Evolutionary conservation across 2,113 vertebrate species (phyloP).

Genomic region (Emydocephalus ijimae): DNA sequence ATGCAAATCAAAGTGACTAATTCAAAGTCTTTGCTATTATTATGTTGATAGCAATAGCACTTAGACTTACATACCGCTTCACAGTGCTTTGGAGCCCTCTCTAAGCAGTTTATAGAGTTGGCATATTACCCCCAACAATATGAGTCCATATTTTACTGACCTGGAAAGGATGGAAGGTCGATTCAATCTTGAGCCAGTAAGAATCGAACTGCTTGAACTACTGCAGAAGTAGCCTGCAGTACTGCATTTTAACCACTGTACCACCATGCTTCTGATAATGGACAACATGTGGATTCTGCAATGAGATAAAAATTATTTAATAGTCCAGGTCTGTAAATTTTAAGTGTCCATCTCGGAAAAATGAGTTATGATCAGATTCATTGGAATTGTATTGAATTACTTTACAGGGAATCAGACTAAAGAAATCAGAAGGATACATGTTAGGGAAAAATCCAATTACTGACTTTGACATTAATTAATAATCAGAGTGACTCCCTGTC

Average conservation of each 20-base stretch:
- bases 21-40: neutral
- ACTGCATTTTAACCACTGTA: neutral
- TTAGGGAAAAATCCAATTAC: neutral
- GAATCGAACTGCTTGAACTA: neutral
- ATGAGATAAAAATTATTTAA: neutral
- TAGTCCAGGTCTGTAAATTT: neutral
- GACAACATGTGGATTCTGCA: neutral
- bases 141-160: neutral
- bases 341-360: neutral
- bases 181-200: neutral
- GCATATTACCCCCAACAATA: neutral
- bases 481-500: neutral
- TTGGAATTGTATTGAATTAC: neutral
- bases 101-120: neutral
- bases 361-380: neutral
- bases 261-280: neutral
- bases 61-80: too few species aligned
- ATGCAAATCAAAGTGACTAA: too few species aligned
- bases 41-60: neutral
- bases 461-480: neutral
- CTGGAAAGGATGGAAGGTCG: neutral
- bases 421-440: neutral
- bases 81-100: too few species aligned
- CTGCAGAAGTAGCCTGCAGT: neutral
- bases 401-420: neutral